These are phyloP conservation scores for Formicarius rufipectus DNA, from an alignment of 2,113 vertebrate species.

Conservation along the genomic window DNA sequence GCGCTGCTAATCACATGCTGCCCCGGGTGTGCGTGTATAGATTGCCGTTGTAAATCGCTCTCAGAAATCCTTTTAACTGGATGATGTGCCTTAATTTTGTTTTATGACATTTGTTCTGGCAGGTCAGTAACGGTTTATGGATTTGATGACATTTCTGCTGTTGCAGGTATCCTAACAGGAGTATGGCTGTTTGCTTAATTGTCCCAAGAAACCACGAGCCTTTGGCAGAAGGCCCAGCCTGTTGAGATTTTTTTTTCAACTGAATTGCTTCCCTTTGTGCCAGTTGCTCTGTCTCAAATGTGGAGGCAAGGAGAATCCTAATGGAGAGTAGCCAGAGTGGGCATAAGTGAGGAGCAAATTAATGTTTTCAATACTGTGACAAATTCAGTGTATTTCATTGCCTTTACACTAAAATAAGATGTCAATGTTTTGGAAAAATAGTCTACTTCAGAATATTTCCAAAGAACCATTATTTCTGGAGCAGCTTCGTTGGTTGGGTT, in stretches of 20 bases:
- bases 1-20: neutral
- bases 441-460: neutral
- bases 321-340: neutral
- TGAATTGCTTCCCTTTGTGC: neutral
- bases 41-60: slow-evolving; percentile 2
- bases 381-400: neutral
- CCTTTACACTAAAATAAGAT: neutral
- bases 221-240: neutral
- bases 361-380: neutral
- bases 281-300: neutral
- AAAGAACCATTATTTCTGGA: neutral
- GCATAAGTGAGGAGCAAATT: neutral
- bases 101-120: slow-evolving; percentile 27
- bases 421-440: neutral
- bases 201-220: neutral
- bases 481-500: neutral
- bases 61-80: slow-evolving; percentile 44
- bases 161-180: slow-evolving; percentile 24
- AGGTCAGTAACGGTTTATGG: slow-evolving; percentile 17
- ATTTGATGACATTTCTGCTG: slow-evolving; percentile 28
- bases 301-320: neutral
- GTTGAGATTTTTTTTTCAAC: neutral
- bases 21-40: neutral
- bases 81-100: neutral
- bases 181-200: slow-evolving; percentile 9